A percentile compares a stretch with the other conserved stretches of the same genome.
Evolutionary conservation across 2,113 vertebrate genomes (phyloP).

Genomic region (Brevimyrus niger): DNA sequence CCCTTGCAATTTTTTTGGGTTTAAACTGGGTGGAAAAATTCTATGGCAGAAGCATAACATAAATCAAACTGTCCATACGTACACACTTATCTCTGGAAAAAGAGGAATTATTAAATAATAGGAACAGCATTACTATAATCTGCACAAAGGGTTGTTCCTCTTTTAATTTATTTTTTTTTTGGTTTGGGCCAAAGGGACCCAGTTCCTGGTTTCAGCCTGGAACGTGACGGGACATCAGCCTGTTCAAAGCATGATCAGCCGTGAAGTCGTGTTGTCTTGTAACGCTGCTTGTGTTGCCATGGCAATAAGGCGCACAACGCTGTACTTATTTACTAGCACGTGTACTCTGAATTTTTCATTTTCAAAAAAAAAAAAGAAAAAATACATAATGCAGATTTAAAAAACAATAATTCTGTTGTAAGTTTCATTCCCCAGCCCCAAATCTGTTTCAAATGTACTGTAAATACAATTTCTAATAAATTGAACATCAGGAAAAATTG

Average conservation of each 20-base stretch:
- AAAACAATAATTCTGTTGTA: background rate
- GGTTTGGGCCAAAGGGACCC: conserved; percentile 58
- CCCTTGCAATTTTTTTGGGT: conserved; percentile 13
- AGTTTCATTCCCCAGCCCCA: conserved; percentile 27
- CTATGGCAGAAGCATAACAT: background rate
- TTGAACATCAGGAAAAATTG: background rate
- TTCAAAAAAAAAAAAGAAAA: conserved; percentile 60
- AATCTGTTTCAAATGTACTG: conserved; percentile 67
- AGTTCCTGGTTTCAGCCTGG: conserved; percentile 62
- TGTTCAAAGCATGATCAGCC: conserved; percentile 50
- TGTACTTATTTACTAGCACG: conserved; percentile 68
- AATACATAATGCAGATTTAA: background rate
- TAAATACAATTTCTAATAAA: conserved; percentile 81
- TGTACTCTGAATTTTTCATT: conserved; percentile 64
- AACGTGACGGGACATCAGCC: conserved; percentile 47
- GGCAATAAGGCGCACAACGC: conserved; percentile 55
- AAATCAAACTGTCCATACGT: background rate
- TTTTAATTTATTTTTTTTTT: conserved; percentile 62
- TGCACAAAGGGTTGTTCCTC: conserved; percentile 48
- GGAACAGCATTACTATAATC: conserved; percentile 1
- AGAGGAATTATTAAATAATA: background rate
- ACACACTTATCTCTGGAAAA: background rate
- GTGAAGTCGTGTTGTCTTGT: conserved; percentile 41
- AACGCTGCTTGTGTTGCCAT: conserved; percentile 57
- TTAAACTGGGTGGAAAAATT: background rate